Percentiles rank a stretch among this genome's conserved stretches.
Conservation (phyloP, 53 echinoderm and acorn worm genomes). For the Crossaster papposus region DNA sequence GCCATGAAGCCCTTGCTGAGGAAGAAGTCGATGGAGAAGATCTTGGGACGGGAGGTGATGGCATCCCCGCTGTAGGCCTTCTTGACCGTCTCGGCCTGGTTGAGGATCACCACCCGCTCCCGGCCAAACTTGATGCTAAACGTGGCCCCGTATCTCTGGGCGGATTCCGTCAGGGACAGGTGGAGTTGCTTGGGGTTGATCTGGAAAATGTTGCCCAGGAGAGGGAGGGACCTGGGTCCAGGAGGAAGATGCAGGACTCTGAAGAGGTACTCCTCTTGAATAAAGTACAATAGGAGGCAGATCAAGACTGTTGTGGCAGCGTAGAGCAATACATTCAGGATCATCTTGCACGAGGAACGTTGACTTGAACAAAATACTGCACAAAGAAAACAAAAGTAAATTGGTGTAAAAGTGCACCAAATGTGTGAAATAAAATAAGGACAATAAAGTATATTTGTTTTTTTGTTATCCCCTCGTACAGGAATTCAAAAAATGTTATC, state of each 20-base stretch:
- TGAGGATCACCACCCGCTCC: conserved; percentile 89
- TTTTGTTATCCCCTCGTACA: too few species aligned
- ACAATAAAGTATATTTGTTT: too few species aligned
- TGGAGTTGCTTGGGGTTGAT: conserved; percentile 83
- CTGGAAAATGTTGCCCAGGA: conserved; percentile 89
- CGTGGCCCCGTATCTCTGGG: conserved; percentile 77
- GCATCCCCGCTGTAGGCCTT: conserved; percentile 91
- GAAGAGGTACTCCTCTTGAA: conserved; percentile 78
- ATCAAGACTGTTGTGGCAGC: conserved; percentile 45
- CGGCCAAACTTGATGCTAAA: conserved; percentile 92
- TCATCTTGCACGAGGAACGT: conserved; percentile 32
- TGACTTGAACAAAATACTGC: neutral
- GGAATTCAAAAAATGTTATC: too few species aligned
- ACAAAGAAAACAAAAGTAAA: neutral
- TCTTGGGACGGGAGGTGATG: conserved; percentile 85
- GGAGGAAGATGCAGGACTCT: conserved; percentile 73
- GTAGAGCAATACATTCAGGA: conserved; percentile 40
- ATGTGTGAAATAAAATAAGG: neutral
- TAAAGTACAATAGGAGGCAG: conserved; percentile 74
- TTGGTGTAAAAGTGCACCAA: neutral
- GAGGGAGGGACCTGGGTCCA: conserved; percentile 87
- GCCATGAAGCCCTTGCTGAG: conserved; percentile 93
- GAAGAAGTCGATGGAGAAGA: conserved; percentile 96
- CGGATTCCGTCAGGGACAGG: conserved; percentile 75
- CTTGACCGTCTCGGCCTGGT: conserved; percentile 81